Evolutionary conservation across 2,113 vertebrate species (phyloP).

Genomic region (Choloepus hoffmanni): DNA sequence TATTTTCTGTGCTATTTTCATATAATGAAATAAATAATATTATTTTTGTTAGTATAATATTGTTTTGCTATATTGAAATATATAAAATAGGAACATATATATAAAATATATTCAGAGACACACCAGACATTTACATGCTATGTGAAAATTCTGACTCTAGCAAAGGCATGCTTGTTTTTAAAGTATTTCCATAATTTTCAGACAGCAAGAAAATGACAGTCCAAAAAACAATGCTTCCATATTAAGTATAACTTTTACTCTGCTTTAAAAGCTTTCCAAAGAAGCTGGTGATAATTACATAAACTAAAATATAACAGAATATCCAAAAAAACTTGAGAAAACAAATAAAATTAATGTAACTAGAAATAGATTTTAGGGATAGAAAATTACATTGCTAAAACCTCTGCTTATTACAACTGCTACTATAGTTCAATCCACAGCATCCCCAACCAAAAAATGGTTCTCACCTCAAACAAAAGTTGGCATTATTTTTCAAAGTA

Average conservation of each 20-base stretch:
- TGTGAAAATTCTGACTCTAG: constrained; percentile 8
- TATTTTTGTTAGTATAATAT: neutral
- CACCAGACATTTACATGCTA: neutral
- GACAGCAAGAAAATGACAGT: neutral
- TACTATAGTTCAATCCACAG: neutral
- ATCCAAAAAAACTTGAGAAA: neutral
- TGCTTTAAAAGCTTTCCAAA: neutral
- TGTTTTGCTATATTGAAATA: neutral
- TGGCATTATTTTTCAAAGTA: neutral
- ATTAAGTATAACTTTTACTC: neutral
- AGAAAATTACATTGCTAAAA: neutral
- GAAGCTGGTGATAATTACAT: neutral
- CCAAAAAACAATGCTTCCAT: neutral
- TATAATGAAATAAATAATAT: neutral
- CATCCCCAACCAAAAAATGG: neutral
- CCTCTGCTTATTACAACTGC: neutral
- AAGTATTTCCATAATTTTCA: neutral
- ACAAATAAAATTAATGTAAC: neutral
- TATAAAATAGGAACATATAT: neutral
- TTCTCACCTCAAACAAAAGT: neutral
- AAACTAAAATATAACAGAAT: constrained; percentile 9
- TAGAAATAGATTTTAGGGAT: neutral
- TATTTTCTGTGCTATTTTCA: neutral
- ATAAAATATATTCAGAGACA: neutral
- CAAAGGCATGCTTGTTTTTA: neutral